phyloP scores from a whole-genome alignment of 2,888 invertebrate species.

The Drosophila melanocephala region DNA sequence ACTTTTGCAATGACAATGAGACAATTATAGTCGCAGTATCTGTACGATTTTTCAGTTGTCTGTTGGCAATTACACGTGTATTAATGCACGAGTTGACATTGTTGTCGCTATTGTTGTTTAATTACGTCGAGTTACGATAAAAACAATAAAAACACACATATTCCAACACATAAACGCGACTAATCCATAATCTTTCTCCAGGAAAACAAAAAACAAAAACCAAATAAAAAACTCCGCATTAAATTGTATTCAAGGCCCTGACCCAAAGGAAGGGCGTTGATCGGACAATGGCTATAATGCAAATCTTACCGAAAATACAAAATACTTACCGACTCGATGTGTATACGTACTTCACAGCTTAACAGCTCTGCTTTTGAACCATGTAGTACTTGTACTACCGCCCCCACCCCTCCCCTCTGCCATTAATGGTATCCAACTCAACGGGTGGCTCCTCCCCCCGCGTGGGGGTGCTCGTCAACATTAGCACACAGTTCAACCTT shows the following conservation, averaged over 20 bases:
- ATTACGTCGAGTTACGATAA: conserved; percentile 46
- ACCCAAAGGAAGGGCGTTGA: conserved; percentile 32
- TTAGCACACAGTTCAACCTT: conserved; percentile 19
- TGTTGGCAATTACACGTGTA: conserved; percentile 61
- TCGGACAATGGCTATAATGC: conserved; percentile 35
- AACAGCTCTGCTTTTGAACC: conserved; percentile 30
- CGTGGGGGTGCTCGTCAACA: conserved; percentile 10
- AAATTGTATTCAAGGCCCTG: conserved; percentile 34
- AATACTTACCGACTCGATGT: conserved; percentile 9
- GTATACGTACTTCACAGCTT: conserved; percentile 24
- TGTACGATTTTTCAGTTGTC: conserved; percentile 45
- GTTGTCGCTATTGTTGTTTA: conserved; percentile 58
- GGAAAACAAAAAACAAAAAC: not conserved
- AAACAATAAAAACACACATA: conserved; percentile 20
- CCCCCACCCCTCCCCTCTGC: not conserved
- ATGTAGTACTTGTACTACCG: conserved; percentile 21
- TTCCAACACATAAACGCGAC: conserved; percentile 2
- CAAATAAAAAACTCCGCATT: not conserved
- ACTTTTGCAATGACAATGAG: conserved; percentile 61
- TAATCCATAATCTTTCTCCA: conserved; percentile 21
- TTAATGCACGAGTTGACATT: conserved; percentile 58
- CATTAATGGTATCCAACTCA: conserved; percentile 26
- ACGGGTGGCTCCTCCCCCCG: conserved; percentile 13
- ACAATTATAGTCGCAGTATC: conserved; percentile 61
- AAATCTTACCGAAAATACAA: conserved; percentile 19